Evolutionary conservation across 1,140 invertebrate genomes (phyloP), one percentile per base, ranked within the genome.

Genomic region (Antheraea pernyi): DNA sequence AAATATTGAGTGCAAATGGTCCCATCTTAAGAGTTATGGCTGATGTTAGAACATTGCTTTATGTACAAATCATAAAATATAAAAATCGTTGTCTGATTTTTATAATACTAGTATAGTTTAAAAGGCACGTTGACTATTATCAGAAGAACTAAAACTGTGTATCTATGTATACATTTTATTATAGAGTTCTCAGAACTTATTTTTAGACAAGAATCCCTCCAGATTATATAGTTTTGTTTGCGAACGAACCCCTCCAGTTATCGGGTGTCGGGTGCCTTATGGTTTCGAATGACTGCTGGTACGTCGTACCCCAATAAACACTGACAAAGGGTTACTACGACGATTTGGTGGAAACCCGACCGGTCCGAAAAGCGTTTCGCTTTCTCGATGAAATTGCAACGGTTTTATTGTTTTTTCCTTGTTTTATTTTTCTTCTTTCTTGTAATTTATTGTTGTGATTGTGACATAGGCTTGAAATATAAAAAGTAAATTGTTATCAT

Each of bases 241-340:
- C 69, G 73, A 77, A 71, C 75, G 74, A 72, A 65, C 68, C 46
- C 39, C 42, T 69, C 66, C 37, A 48, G 63, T 22, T 68, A 68
- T 71, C 66, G 30, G 65, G 64, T 48, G 60, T 75, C 11, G 65
- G 69, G 61, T 71, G 59, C 22, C 68, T 60, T 66, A 59, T 19
- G 72, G 69, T 68, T 63, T 72, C 69, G 68, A 16, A 53, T 73
- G 59, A 72, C 68, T 69, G 67, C 46, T 53, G 46, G 10, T 13
- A 53, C 46, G 11, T 9, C 46, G 58, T 22, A 73, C 72, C 75
- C 70, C 70, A 77, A 77, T 77, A 77, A 72, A 77, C 72, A 70
- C 69, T 69, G 75, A 74, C 69, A 77, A 77, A 77, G 72, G 75
- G 72, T 73, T 76, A 73, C 66, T 58, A 59, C 65, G 39, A 36